Conservation (phyloP, 2,888 invertebrate species). For the Lamproptera curius region DNA sequence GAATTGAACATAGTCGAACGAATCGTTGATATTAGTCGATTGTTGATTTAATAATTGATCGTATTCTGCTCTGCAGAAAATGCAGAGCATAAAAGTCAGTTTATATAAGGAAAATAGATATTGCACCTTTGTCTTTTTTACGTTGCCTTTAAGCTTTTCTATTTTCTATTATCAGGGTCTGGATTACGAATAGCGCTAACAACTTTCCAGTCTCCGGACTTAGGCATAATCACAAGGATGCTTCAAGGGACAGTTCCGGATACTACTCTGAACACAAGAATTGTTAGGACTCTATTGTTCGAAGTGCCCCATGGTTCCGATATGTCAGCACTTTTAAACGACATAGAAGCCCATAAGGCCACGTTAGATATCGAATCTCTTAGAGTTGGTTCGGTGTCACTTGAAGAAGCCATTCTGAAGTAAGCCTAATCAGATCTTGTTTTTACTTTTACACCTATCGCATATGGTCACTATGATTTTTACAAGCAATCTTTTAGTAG, state of each 20-base stretch:
- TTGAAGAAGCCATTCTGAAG: background rate
- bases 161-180: background rate
- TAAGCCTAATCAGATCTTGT: too few relatives aligned
- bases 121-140: too few relatives aligned
- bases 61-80: too few relatives aligned
- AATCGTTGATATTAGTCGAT: too few relatives aligned
- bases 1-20: too few relatives aligned
- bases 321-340: slow-evolving; percentile 75
- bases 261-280: slow-evolving; percentile 3
- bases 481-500: too few relatives aligned
- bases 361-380: background rate
- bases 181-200: slow-evolving; percentile 14
- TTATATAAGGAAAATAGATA: too few relatives aligned
- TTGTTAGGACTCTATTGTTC: slow-evolving; percentile 7
- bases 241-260: slow-evolving; percentile 5
- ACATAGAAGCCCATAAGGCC: slow-evolving; percentile 69
- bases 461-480: too few relatives aligned
- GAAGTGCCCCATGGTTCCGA: slow-evolving; percentile 8
- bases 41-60: too few relatives aligned
- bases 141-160: too few relatives aligned
- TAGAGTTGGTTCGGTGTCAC: background rate
- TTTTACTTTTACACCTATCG: too few relatives aligned
- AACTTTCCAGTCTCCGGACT: slow-evolving; percentile 5
- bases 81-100: too few relatives aligned
- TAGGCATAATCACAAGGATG: slow-evolving; percentile 1